These are phyloP conservation scores for Arremon brunneinucha DNA, from an alignment of 2,797 vertebrate genomes.

Conservation along the genomic window DNA sequence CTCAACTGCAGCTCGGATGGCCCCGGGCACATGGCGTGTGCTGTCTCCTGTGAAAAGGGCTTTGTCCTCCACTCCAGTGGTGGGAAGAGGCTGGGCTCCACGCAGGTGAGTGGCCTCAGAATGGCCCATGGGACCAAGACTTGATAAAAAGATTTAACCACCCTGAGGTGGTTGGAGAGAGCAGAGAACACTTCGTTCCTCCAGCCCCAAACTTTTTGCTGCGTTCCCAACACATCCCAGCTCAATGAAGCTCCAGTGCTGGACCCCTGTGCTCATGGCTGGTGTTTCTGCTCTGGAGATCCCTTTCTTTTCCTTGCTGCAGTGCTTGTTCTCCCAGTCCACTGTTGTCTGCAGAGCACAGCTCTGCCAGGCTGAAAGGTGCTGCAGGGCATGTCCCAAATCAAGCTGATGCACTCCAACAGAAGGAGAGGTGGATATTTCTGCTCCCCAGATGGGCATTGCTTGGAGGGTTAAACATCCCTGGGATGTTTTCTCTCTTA, in stretches of 20 bases:
- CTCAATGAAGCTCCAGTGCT: not conserved
- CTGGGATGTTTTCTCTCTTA: not conserved
- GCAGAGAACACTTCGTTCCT: not conserved
- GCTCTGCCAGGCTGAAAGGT: not conserved
- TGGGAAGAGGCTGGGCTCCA: constrained; percentile 63
- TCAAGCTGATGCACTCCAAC: not conserved
- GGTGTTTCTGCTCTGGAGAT: not conserved
- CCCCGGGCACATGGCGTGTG: constrained; percentile 75
- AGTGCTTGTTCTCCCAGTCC: not conserved
- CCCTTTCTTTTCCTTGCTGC: not conserved
- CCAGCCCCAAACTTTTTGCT: not conserved
- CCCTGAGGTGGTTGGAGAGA: not conserved
- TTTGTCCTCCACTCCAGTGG: constrained; percentile 73
- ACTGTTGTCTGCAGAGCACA: not conserved
- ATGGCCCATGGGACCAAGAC: not conserved
- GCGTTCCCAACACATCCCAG: not conserved
- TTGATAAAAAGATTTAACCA: not conserved
- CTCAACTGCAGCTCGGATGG: constrained; percentile 79
- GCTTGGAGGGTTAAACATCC: not conserved
- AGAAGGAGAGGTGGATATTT: not conserved
- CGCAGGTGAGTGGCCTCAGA: constrained; percentile 63
- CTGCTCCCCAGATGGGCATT: not conserved
- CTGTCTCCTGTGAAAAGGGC: constrained; percentile 81
- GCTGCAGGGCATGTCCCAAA: not conserved
- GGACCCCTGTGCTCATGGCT: not conserved